These are phyloP conservation scores for Bucco capensis DNA, from an alignment of 2,113 vertebrate species.

Conservation along the genomic window DNA sequence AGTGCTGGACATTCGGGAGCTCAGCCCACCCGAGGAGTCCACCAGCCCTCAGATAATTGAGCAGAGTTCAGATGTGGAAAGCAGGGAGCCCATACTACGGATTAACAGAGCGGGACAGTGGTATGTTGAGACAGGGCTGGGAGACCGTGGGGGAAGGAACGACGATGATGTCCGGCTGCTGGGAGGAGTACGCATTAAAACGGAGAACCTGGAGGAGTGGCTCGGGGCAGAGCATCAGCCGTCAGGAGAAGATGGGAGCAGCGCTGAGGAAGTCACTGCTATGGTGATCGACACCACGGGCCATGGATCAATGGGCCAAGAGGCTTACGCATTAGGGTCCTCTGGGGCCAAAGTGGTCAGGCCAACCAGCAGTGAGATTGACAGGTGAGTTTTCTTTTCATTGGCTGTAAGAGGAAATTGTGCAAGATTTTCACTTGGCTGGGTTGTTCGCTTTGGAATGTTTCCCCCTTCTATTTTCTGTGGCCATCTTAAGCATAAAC, in stretches of 20 bases:
- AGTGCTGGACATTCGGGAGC: slow-evolving; percentile 80
- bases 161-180: slow-evolving; percentile 82
- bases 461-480: background rate
- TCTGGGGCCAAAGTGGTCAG: slow-evolving; percentile 79
- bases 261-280: slow-evolving; percentile 84
- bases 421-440: background rate
- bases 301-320: slow-evolving; percentile 81
- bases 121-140: slow-evolving; percentile 90
- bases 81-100: slow-evolving; percentile 88
- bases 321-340: slow-evolving; percentile 73
- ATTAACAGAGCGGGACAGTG: slow-evolving; percentile 96
- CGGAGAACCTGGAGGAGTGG: slow-evolving; percentile 93
- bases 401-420: background rate
- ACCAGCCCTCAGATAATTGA: slow-evolving; percentile 89
- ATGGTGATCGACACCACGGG: slow-evolving; percentile 94
- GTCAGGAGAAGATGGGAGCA: slow-evolving; percentile 86
- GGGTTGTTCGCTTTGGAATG: background rate
- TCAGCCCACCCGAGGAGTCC: slow-evolving; percentile 85
- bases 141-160: slow-evolving; percentile 75
- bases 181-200: slow-evolving; percentile 89
- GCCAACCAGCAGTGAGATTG: slow-evolving; percentile 91
- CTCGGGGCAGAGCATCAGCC: slow-evolving; percentile 86
- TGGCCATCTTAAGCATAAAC: background rate
- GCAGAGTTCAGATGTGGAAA: slow-evolving; percentile 77
- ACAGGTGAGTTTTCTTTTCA: slow-evolving; percentile 79